phyloP scores from a whole-genome alignment of 2,113 vertebrate species.

The Sarotherodon lohbergeri region DNA sequence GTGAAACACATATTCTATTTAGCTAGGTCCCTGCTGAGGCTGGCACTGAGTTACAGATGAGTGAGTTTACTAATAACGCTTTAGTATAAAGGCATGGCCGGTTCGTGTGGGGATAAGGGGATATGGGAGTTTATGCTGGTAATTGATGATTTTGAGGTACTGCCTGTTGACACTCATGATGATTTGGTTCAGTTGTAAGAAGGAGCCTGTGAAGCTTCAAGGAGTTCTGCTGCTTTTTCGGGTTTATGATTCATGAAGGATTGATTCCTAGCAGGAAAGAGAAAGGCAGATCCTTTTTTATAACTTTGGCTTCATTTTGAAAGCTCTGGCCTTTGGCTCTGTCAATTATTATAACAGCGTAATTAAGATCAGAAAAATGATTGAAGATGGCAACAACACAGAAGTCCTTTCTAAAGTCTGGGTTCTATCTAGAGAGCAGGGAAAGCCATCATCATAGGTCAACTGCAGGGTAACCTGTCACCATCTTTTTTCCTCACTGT shows the following conservation, averaged over 20 bases:
- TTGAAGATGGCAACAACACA: background rate
- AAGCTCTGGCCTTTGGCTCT: background rate
- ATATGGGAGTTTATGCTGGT: background rate
- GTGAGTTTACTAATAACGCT: background rate
- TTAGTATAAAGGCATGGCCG: background rate
- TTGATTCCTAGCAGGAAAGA: background rate
- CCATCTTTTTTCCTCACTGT: background rate
- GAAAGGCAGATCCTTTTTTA: background rate
- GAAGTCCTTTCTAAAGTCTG: background rate
- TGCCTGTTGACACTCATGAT: background rate
- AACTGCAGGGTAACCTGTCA: background rate
- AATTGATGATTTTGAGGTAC: background rate
- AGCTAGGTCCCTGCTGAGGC: background rate
- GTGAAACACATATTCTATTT: conserved; percentile 11
- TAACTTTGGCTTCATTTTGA: background rate
- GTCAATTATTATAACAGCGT: background rate
- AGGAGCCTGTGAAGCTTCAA: background rate
- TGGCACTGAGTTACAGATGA: background rate
- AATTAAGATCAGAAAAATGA: background rate
- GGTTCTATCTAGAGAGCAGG: background rate
- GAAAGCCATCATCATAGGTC: background rate
- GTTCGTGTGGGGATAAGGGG: background rate
- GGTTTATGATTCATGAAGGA: background rate
- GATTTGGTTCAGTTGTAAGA: background rate
- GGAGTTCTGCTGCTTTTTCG: background rate